Evolutionary conservation across 2,888 invertebrate species (phyloP).

Genomic region (Dorcus parallelipipedus): DNA sequence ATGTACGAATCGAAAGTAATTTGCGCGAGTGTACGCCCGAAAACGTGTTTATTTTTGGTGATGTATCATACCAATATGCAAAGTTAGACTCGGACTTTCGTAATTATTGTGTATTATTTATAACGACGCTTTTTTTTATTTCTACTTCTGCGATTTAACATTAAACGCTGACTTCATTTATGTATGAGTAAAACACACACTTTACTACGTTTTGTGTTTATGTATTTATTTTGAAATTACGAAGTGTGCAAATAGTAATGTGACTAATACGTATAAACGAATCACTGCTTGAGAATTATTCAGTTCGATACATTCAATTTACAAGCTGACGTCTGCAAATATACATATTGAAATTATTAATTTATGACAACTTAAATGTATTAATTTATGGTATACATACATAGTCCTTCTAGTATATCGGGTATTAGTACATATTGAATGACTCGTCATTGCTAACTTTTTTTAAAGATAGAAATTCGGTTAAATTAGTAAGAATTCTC

Average conservation of each 20-base stretch:
- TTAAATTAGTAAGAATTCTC: too few relatives aligned
- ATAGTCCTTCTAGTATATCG: too few relatives aligned
- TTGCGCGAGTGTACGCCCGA: constrained; percentile 3
- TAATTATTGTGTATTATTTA: constrained; percentile 3
- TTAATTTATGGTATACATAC: too few relatives aligned
- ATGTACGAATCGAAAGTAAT: not conserved
- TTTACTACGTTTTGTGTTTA: not conserved
- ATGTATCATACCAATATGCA: constrained; percentile 15
- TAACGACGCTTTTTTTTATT: not conserved
- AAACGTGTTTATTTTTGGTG: constrained; percentile 23
- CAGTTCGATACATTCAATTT: not conserved
- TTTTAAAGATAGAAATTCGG: too few relatives aligned
- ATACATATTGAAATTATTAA: too few relatives aligned
- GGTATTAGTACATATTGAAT: too few relatives aligned
- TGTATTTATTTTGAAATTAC: too few relatives aligned
- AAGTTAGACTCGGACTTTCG: not conserved
- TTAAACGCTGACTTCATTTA: constrained; percentile 14
- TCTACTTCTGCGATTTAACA: not conserved
- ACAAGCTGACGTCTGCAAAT: too few relatives aligned
- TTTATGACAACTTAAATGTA: too few relatives aligned
- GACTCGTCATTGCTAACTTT: too few relatives aligned
- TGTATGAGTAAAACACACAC: not conserved
- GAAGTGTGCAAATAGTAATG: too few relatives aligned
- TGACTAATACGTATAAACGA: too few relatives aligned
- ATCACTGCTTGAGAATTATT: not conserved